Evolutionary conservation across 2,888 invertebrate genomes (phyloP).

Genomic region (Dryobotodes eremita): DNA sequence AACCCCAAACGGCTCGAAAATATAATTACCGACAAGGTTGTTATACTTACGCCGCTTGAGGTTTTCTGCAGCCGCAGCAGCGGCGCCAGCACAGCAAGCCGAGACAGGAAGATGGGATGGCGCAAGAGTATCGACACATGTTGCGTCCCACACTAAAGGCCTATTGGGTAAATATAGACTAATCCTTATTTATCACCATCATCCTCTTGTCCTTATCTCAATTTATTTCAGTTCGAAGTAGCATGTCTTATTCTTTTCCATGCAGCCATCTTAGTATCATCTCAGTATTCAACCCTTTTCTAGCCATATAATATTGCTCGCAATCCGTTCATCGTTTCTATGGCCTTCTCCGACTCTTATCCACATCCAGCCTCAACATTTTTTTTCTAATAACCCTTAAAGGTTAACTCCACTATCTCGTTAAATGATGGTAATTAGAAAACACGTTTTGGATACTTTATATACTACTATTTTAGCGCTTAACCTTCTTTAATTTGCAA

Average conservation of each 20-base stretch:
- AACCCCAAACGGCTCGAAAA: too few species aligned
- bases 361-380: neutral
- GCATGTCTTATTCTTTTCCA: neutral
- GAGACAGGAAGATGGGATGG: too few species aligned
- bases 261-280: neutral
- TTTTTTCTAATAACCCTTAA: neutral
- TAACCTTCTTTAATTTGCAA: conserved; percentile 39
- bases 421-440: neutral
- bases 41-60: too few species aligned
- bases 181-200: neutral
- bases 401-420: neutral
- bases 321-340: neutral
- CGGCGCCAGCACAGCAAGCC: too few species aligned
- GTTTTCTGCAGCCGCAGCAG: too few species aligned
- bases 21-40: too few species aligned
- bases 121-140: too few species aligned
- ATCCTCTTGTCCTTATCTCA: neutral
- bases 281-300: neutral
- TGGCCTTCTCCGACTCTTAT: neutral
- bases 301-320: neutral
- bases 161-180: neutral
- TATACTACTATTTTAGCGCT: conserved; percentile 3
- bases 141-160: too few species aligned
- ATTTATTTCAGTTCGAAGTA: neutral
- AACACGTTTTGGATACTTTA: neutral